A percentile compares a stretch with the other conserved stretches of the same genome.
These are phyloP conservation scores for Laticauda colubrina DNA, from an alignment of 2,113 vertebrate species.

Conservation along the genomic window DNA sequence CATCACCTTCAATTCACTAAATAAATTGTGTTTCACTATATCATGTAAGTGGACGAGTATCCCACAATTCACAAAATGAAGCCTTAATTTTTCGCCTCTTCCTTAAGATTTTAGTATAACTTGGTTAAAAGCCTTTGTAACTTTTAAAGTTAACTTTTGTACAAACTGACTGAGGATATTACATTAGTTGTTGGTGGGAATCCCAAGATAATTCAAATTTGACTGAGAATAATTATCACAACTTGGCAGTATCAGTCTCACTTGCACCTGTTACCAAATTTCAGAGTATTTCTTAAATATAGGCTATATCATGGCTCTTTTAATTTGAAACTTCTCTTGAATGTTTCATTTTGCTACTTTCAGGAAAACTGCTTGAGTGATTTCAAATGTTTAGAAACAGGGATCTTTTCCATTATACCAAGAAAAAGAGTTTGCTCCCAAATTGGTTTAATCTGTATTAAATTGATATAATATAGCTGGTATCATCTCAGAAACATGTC, in stretches of 20 bases:
- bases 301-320: background rate
- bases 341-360: background rate
- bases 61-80: conserved; percentile 36
- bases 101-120: conserved; percentile 49
- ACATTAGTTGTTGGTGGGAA: background rate
- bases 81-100: conserved; percentile 19
- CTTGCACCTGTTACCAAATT: background rate
- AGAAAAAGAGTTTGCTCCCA: background rate
- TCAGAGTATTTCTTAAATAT: background rate
- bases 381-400: background rate
- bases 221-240: background rate
- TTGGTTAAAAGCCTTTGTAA: conserved; percentile 37
- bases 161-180: background rate
- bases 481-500: background rate
- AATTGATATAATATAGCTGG: background rate
- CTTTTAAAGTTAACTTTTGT: conserved; percentile 42
- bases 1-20: conserved; percentile 53
- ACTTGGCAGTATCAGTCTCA: background rate
- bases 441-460: background rate
- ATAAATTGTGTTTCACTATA: conserved; percentile 43
- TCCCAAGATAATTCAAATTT: background rate
- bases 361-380: background rate
- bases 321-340: background rate
- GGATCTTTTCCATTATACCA: background rate
- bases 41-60: conserved; percentile 46